Evolutionary conservation across 2,888 invertebrate genomes (phyloP).

Genomic region (Acrobasis repandana): DNA sequence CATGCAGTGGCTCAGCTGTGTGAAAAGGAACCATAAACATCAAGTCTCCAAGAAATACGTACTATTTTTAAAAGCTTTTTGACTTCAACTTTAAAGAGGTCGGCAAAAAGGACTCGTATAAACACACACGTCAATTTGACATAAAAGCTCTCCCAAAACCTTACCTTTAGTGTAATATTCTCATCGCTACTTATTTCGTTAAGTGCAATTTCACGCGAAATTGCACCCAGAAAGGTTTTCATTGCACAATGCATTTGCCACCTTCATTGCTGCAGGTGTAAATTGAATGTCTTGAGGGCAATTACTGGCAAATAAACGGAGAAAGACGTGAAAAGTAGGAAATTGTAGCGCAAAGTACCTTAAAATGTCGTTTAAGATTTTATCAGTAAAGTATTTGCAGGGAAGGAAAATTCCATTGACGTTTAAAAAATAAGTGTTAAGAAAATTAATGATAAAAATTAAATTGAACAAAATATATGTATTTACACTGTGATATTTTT

Average conservation of each 20-base stretch:
- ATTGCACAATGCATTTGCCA: conserved; percentile 20
- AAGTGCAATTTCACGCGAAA: conserved; percentile 15
- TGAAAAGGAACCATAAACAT: too few relatives aligned
- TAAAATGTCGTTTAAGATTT: neutral
- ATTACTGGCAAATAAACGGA: conserved; percentile 17
- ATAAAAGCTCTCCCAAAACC: neutral
- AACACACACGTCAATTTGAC: neutral
- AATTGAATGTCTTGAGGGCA: conserved; percentile 17
- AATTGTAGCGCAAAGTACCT: conserved; percentile 8
- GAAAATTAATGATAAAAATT: neutral
- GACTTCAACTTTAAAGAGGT: too few relatives aligned
- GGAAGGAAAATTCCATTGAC: neutral
- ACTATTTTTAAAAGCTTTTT: too few relatives aligned
- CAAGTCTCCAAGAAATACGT: too few relatives aligned
- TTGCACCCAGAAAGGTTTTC: conserved; percentile 13
- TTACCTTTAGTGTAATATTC: neutral
- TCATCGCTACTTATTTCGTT: conserved; percentile 13
- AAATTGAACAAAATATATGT: too few relatives aligned
- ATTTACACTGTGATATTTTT: too few relatives aligned
- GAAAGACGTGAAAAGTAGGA: conserved; percentile 8
- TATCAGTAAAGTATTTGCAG: conserved; percentile 5
- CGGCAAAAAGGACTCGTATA: too few relatives aligned
- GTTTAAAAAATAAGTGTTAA: neutral
- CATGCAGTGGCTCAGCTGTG: too few relatives aligned
- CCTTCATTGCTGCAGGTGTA: conserved; percentile 15